Evolutionary conservation across 2,888 invertebrate genomes (phyloP).

Genomic region (Heteromurus nitidus): DNA sequence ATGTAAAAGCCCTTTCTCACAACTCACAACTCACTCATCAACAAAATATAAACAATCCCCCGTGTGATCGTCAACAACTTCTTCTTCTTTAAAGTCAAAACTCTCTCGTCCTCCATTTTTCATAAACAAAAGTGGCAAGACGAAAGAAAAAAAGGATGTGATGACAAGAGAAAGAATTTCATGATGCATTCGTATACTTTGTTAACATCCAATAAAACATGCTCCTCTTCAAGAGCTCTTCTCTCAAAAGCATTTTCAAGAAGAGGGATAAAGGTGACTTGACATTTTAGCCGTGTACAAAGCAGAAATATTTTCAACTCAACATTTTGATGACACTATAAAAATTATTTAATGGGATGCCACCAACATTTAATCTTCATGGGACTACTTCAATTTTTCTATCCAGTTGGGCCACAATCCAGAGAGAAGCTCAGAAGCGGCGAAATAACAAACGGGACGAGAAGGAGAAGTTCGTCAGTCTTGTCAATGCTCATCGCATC

Average conservation of each 20-base stretch:
- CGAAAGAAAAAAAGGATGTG: slow-evolving; percentile 5
- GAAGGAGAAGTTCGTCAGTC: no score
- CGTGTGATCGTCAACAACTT: slow-evolving; percentile 10
- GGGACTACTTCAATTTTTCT: neutral
- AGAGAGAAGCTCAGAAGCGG: no score
- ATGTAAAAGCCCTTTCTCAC: neutral
- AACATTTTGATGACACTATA: neutral
- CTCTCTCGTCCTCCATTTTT: neutral
- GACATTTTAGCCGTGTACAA: no score
- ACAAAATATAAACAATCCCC: neutral
- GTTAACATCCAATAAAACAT: neutral
- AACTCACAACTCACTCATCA: neutral
- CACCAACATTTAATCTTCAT: neutral
- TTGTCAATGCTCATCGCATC: no score
- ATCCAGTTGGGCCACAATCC: neutral
- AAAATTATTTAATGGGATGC: neutral
- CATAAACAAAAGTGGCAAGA: no score
- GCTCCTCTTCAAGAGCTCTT: slow-evolving; percentile 11
- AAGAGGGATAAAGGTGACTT: slow-evolving; percentile 33
- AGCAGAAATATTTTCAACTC: no score
- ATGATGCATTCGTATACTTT: neutral
- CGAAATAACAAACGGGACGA: no score
- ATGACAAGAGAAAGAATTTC: slow-evolving; percentile 5
- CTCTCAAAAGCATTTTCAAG: neutral
- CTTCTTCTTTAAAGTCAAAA: neutral